These are phyloP conservation scores for Callimico goeldii DNA, from an alignment of 2,797 vertebrate genomes.

Conservation along the genomic window DNA sequence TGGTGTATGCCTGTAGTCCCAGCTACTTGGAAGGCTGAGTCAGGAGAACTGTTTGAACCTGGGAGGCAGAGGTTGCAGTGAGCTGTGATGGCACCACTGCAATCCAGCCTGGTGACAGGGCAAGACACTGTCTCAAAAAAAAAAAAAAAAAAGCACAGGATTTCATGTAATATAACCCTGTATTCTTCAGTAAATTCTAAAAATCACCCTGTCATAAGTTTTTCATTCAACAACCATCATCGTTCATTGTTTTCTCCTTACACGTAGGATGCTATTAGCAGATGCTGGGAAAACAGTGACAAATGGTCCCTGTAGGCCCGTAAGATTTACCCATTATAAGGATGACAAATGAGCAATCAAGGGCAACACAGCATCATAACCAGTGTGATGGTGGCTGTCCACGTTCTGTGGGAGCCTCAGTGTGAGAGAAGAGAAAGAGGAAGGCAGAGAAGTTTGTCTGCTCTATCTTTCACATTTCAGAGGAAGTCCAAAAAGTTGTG, in stretches of 20 bases:
- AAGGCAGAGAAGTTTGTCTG: not conserved
- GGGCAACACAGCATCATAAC: not conserved
- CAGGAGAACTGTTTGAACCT: too few relatives aligned
- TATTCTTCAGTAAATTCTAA: not conserved
- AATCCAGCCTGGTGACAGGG: too few relatives aligned
- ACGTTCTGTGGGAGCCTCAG: not conserved
- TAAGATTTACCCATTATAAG: not conserved
- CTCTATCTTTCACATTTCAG: not conserved
- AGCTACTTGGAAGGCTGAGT: too few relatives aligned
- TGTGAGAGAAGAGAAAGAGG: not conserved
- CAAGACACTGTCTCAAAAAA: too few relatives aligned
- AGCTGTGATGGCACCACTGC: too few relatives aligned
- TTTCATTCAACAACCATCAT: not conserved
- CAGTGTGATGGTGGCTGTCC: fast-evolving
- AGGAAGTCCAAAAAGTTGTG: not conserved
- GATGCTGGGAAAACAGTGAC: not conserved
- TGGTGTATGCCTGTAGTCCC: too few relatives aligned
- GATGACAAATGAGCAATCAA: not conserved
- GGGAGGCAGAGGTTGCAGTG: too few relatives aligned
- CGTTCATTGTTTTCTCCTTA: not conserved
- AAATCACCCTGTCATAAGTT: not conserved
- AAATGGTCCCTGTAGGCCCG: not conserved
- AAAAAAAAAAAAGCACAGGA: not conserved
- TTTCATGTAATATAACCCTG: not conserved
- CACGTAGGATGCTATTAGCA: not conserved